phyloP scores from a whole-genome alignment of 2,888 invertebrate species.

The Ariolimax columbianus region DNA sequence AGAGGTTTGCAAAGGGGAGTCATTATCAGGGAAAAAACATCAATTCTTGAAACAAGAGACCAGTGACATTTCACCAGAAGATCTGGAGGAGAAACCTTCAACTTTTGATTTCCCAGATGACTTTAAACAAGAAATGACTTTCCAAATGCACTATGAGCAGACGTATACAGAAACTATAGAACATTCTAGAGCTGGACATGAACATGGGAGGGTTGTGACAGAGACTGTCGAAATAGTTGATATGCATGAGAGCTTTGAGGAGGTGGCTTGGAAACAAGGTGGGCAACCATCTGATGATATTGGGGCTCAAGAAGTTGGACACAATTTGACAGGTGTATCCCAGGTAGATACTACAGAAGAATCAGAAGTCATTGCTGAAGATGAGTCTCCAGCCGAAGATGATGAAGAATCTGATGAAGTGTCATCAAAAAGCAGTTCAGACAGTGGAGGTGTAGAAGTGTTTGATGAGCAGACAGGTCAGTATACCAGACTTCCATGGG shows the following conservation, averaged over 20 bases:
- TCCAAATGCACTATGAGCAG: constrained; percentile 51
- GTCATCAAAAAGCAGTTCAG: constrained; percentile 62
- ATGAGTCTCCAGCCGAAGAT: not conserved
- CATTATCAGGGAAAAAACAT: not conserved
- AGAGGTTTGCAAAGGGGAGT: constrained; percentile 1
- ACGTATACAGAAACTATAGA: constrained; percentile 16
- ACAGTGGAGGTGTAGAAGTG: constrained; percentile 68
- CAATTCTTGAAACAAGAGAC: constrained; percentile 55
- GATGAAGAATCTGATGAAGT: constrained; percentile 41
- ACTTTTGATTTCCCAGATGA: constrained; percentile 68
- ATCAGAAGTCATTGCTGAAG: not conserved
- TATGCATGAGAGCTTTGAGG: not conserved
- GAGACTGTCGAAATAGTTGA: not conserved
- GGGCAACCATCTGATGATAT: constrained; percentile 53
- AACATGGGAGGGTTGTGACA: not conserved
- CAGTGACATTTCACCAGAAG: constrained; percentile 71
- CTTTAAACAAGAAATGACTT: constrained; percentile 56
- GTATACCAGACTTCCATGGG: constrained; percentile 68
- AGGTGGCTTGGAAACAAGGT: not conserved
- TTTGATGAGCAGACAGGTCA: constrained; percentile 73
- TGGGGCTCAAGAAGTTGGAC: not conserved
- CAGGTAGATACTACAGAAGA: constrained; percentile 5
- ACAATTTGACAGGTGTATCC: not conserved
- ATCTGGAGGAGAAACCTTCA: constrained; percentile 65
- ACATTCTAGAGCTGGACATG: not conserved